Conservation (phyloP, 2,797 vertebrate species). For the Mus spretus region DNA sequence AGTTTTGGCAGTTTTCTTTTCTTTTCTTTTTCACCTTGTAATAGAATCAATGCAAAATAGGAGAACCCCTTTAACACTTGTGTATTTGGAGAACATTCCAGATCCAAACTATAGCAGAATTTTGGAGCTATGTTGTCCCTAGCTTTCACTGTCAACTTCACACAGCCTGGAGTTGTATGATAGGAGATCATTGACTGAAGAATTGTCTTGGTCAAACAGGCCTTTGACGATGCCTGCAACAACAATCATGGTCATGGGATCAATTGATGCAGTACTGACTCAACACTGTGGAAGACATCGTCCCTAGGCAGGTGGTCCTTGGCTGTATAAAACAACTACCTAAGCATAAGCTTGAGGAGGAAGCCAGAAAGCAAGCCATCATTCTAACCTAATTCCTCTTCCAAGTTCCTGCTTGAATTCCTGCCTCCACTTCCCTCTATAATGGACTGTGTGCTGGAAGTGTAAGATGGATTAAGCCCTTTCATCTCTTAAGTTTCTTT, state of each 20-base stretch:
- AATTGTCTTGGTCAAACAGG: not conserved
- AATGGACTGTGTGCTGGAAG: not conserved
- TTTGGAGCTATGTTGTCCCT: not conserved
- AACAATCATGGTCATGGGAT: not conserved
- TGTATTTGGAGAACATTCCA: not conserved
- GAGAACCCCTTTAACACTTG: not conserved
- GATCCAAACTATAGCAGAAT: not conserved
- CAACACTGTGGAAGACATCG: too few relatives aligned
- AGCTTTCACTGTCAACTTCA: not conserved
- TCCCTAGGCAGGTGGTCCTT: not conserved
- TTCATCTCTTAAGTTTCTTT: not conserved
- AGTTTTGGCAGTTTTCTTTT: too few relatives aligned
- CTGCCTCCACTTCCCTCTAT: not conserved
- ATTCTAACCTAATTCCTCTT: not conserved
- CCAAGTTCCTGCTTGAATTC: not conserved
- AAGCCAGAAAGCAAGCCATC: too few relatives aligned
- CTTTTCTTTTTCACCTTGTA: not conserved
- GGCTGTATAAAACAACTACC: not conserved
- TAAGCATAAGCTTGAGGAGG: too few relatives aligned
- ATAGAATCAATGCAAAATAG: not conserved
- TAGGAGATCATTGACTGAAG: not conserved
- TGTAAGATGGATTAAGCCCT: not conserved
- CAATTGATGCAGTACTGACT: not conserved
- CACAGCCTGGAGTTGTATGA: not conserved
- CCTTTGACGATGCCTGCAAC: not conserved